A percentile compares a stretch with the other conserved stretches of the same genome.
Conservation (phyloP, 2,113 vertebrate genomes). For the Rousettus leschenaultii region DNA sequence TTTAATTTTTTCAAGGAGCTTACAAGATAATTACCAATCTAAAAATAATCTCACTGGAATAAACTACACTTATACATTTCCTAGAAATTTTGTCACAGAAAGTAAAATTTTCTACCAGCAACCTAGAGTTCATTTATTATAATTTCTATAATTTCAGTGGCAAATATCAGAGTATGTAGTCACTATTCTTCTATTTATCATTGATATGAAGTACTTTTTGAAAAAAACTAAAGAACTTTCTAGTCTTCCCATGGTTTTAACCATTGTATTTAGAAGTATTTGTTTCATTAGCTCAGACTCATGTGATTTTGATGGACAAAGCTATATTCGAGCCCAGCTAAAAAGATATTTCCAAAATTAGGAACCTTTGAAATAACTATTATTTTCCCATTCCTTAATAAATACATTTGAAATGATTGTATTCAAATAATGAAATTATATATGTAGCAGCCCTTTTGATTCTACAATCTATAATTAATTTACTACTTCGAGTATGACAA, state of each 20-base stretch:
- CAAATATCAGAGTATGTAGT: background rate
- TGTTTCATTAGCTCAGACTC: conserved; percentile 1
- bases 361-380: background rate
- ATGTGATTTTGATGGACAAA: background rate
- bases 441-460: background rate
- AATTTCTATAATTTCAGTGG: background rate
- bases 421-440: background rate
- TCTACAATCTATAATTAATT: background rate
- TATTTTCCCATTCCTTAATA: background rate
- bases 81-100: background rate
- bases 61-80: background rate
- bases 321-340: background rate
- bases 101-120: background rate
- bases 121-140: background rate
- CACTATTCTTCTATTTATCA: background rate
- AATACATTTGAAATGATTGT: background rate
- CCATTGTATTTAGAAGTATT: conserved; percentile 53
- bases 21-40: background rate
- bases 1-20: background rate
- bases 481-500: background rate
- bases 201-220: background rate
- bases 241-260: background rate
- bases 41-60: background rate
- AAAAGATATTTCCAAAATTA: background rate
- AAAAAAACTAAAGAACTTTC: background rate